Evolutionary conservation across 1,140 invertebrate species (phyloP).

Genomic region (Penaeus japonicus): DNA sequence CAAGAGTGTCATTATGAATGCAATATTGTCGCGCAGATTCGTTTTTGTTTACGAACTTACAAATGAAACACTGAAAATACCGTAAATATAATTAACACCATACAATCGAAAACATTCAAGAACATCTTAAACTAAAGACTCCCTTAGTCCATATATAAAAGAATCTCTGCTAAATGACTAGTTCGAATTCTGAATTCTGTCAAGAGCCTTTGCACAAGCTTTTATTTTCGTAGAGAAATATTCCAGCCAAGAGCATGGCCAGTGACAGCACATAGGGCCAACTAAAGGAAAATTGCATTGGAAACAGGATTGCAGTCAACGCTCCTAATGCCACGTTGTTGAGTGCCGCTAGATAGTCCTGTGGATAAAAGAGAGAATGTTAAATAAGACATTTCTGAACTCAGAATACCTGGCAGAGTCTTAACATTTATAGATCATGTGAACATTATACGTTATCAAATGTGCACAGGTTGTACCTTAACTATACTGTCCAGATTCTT

Average conservation of each 20-base stretch:
- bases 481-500: slow-evolving; percentile 31
- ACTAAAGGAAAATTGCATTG: slow-evolving; percentile 22
- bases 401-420: background rate
- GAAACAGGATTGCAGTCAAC: slow-evolving; percentile 27
- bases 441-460: too few relatives aligned
- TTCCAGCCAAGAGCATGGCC: background rate
- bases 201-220: background rate
- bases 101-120: too few relatives aligned
- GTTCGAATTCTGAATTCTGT: too few relatives aligned
- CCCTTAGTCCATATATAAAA: too few relatives aligned
- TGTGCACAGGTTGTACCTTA: background rate
- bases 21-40: too few relatives aligned
- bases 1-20: too few relatives aligned
- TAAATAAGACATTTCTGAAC: background rate
- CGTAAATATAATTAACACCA: too few relatives aligned
- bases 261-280: slow-evolving; percentile 22
- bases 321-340: slow-evolving; percentile 35
- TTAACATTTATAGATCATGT: background rate
- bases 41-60: too few relatives aligned
- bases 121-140: too few relatives aligned
- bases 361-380: background rate
- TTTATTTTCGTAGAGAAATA: background rate
- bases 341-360: slow-evolving; percentile 43
- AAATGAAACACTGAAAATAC: too few relatives aligned
- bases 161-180: too few relatives aligned